Evolutionary conservation across 2,888 invertebrate species (phyloP), one percentile per base, ranked within the genome.

Genomic region (Papilio protenor): DNA sequence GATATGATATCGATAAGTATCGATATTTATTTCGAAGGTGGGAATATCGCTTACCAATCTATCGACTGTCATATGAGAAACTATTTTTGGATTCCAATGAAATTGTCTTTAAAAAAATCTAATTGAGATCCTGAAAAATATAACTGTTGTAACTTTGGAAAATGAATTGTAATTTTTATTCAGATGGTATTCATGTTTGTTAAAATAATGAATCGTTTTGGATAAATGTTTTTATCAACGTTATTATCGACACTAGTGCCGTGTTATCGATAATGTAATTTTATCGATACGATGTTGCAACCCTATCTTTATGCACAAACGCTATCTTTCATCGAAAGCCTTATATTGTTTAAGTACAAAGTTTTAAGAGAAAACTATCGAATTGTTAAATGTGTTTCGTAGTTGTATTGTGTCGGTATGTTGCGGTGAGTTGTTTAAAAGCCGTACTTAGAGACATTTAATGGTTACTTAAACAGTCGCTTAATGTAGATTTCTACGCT

Each of bases 291-390:
- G 80, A 77, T 81, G 79, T 81, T 80, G 81, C 82, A 82, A 78
- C 84, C 84, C 85, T 82, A 82, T 84, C 84, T 85, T 79, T 74
- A 85, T 89, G 90, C 91, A 92, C 90, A 92, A 90, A 87, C 88
- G 83, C 82, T 83, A 86, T 84, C 85, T 84, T 85, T 81, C 85
- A 82, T 88, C 84, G 85, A 85, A 89, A 88, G 91, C 91, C 91
- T 92, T 91, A 87, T 88, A 88, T 86, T 88, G 88, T 89, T 87
- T 89, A 89, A 91, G 91, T 92, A 91, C 90, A 90, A 91, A 90
- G 55, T 64, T 57, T 55, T 40, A 47, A 71, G 49, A 52, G 69
- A 76, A 61, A 74, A 64, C 64, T 78, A 73, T 77, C 55, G 45
- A 74, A 78, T 59, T 77, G 59, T 76, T 79, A 77, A 71, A 72